Percentiles rank a stretch among this genome's conserved stretches.
Evolutionary conservation across 1,140 invertebrate species (phyloP).

Genomic region (Tribolium madens): DNA sequence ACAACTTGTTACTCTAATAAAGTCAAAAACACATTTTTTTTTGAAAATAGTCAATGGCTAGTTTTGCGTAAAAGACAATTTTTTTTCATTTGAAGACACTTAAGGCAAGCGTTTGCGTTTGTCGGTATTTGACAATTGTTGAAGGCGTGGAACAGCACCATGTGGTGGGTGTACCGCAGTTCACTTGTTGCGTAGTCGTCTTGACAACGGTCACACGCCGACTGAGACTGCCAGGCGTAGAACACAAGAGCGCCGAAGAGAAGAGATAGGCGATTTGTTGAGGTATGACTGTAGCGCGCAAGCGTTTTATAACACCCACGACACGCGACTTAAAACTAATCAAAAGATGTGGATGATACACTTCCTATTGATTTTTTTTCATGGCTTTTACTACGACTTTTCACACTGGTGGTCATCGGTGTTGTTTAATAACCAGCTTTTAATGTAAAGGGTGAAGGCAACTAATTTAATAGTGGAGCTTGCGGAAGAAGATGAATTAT

Average conservation of each 20-base stretch:
- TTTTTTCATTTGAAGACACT: slow-evolving; percentile 25
- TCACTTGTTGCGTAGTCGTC: slow-evolving; percentile 58
- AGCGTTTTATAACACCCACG: slow-evolving; percentile 60
- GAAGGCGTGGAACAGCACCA: slow-evolving; percentile 48
- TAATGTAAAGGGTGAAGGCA: background rate
- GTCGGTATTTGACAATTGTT: background rate
- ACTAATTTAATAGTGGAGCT: background rate
- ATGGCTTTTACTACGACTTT: slow-evolving; percentile 6
- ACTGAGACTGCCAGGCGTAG: slow-evolving; percentile 53
- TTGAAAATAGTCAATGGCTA: slow-evolving; percentile 33
- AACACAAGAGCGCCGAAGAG: slow-evolving; percentile 48
- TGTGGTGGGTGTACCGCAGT: slow-evolving; percentile 56
- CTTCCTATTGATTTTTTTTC: slow-evolving; percentile 52
- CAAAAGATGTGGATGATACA: slow-evolving; percentile 53
- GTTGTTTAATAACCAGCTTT: background rate
- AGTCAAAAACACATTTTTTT: slow-evolving; percentile 31
- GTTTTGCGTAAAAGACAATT: background rate
- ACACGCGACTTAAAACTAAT: slow-evolving; percentile 60
- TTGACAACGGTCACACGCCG: slow-evolving; percentile 61
- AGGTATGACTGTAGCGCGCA: slow-evolving; percentile 54
- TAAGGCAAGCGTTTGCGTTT: slow-evolving; percentile 26
- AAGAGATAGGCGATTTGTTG: slow-evolving; percentile 54
- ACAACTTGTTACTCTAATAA: slow-evolving; percentile 3
- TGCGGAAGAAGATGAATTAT: background rate
- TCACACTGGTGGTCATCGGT: background rate